Evolutionary conservation across 2,888 invertebrate genomes (phyloP).

Genomic region (Napeogenes inachia): DNA sequence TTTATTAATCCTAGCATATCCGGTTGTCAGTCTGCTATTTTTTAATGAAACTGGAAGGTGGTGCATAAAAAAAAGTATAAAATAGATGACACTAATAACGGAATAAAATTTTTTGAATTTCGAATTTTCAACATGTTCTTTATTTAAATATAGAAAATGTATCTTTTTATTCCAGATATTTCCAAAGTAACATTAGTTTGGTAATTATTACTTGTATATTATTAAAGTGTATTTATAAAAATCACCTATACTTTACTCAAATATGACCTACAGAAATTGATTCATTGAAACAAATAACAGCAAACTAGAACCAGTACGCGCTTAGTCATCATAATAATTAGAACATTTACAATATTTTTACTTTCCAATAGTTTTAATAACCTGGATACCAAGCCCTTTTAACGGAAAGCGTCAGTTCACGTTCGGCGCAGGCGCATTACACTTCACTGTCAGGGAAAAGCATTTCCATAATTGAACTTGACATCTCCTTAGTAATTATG

Average conservation of each 20-base stretch:
- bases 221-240: constrained; percentile 9
- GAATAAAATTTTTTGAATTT: no score
- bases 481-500: constrained; percentile 20
- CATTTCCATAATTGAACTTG: constrained; percentile 20
- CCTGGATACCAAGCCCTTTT: constrained; percentile 54
- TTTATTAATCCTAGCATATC: neutral
- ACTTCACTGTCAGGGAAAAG: constrained; percentile 32
- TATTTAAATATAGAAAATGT: no score
- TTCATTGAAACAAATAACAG: no score
- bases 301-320: neutral
- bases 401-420: constrained; percentile 45
- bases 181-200: neutral
- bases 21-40: neutral
- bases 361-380: constrained; percentile 49
- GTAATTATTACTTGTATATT: neutral
- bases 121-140: no score
- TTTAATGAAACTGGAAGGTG: no score
- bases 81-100: no score
- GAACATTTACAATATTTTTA: constrained; percentile 61
- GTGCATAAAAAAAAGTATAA: no score
- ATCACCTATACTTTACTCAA: neutral
- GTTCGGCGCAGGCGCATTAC: constrained; percentile 35
- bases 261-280: neutral
- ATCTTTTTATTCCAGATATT: no score
- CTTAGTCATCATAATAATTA: constrained; percentile 41